Evolutionary conservation across 2,888 invertebrate genomes (phyloP).

Genomic region (Agrypnus murinus): DNA sequence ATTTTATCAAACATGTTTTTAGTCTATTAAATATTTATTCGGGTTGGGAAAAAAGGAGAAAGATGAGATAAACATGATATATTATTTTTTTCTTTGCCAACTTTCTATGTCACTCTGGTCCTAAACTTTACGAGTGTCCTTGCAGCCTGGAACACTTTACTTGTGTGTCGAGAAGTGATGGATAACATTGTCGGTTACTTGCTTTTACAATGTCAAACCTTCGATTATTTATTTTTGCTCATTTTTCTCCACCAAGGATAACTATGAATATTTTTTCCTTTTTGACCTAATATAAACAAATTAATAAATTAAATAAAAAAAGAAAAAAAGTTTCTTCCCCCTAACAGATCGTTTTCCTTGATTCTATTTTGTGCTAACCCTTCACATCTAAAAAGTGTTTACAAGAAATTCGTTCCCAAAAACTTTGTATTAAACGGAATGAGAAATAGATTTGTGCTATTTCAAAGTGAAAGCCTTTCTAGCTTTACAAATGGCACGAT

Average conservation of each 20-base stretch:
- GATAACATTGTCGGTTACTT: constrained; percentile 9
- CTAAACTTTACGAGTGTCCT: constrained; percentile 25
- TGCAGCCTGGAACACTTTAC: constrained; percentile 11
- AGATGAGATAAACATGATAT: constrained; percentile 20
- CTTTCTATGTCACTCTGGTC: constrained; percentile 16
- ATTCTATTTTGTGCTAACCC: too few species aligned
- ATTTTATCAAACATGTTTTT: background rate
- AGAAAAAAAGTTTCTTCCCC: too few species aligned
- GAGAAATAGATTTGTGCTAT: constrained; percentile 36
- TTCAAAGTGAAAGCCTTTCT: constrained; percentile 35
- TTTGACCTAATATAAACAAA: too few species aligned
- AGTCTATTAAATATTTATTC: constrained; percentile 23
- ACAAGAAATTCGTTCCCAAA: constrained; percentile 3
- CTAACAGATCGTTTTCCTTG: too few species aligned
- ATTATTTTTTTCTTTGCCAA: constrained; percentile 18
- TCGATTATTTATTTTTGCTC: constrained; percentile 13
- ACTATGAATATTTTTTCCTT: too few species aligned
- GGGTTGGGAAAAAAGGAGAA: background rate
- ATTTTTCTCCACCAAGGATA: background rate
- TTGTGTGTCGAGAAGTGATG: constrained; percentile 26
- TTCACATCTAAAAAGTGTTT: constrained; percentile 7
- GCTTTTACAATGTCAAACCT: background rate
- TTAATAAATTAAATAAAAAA: too few species aligned
- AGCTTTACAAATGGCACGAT: constrained; percentile 38
- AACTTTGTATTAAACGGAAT: constrained; percentile 17